Base-by-base conservation (phyloP, 2,113 vertebrate species). In the Chaenogobius annularis region DNA sequence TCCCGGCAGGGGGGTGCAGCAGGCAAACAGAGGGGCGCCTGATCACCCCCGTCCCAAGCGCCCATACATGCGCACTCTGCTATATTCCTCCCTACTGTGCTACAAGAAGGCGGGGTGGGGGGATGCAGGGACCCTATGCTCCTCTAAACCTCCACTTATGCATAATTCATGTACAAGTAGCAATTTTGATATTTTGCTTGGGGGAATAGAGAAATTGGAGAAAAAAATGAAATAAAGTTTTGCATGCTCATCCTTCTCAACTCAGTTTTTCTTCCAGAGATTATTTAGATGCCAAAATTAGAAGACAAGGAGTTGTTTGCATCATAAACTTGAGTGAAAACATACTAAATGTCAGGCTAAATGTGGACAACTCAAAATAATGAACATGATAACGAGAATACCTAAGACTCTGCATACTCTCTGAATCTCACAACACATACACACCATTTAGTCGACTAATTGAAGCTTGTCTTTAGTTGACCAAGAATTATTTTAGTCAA, bases 101-200 rank as follows among this genome's bases (percentile, higher is more conserved):
- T 95, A 93, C 91, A 95, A 86, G 83, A 83, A 54, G 75, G 66
- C 35, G 5, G 61, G 67, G 66, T 68, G 64, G 73, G 81, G 78
- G 71, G 71, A 73, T 80, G 77, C 61, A 59, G 79, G 77, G 90
- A 84, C 85, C 83, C 85, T 55, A 77, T 93, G 93, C 95, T 95
- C 94, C 92, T 95, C 94, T 92, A 94, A 97, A 94, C 93, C 94
- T 95, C 90, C 90, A 87, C 93, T 94, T 91, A 97, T 98, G 95
- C 95, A 97, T 98, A 95, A 98, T 98, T 97, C 96, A 98, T 98
- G 94, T 90, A 70, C 94, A 95, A 96, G 95, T 94, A 96, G 95
- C 94, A 96, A 96, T 97, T 96, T 95, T 94, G 93, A 95, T 96
- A 95, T 97, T 96, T 96, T 95, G 95, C 95, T 96, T 92, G 93